phyloP scores from a whole-genome alignment of 2,113 vertebrate species.

The Lutjanus erythropterus region DNA sequence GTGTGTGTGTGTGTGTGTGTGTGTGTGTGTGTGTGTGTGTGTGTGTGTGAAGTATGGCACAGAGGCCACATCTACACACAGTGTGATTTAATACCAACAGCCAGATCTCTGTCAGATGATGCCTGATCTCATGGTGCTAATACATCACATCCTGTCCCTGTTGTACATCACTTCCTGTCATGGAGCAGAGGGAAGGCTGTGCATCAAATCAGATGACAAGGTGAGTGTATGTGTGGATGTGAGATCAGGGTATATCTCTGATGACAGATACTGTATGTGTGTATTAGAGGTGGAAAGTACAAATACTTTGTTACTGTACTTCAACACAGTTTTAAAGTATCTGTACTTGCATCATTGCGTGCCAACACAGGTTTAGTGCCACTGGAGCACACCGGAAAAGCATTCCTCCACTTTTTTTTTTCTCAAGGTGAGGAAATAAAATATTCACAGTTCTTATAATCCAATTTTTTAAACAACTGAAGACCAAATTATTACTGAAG shows the following conservation, averaged over 20 bases:
- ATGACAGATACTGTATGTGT: not conserved
- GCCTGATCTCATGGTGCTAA: slow-evolving; percentile 25
- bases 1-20: not conserved
- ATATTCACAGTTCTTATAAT: too few relatives aligned
- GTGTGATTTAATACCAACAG: slow-evolving; percentile 48
- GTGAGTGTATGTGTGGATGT: not conserved
- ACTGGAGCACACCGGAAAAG: too few relatives aligned
- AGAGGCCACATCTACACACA: slow-evolving; percentile 51
- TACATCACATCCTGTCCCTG: slow-evolving; percentile 41
- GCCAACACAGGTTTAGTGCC: too few relatives aligned
- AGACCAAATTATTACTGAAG: too few relatives aligned
- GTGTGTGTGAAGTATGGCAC: slow-evolving; percentile 6
- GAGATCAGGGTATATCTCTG: too few relatives aligned
- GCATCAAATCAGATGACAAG: slow-evolving; percentile 34
- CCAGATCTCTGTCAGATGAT: slow-evolving; percentile 32
- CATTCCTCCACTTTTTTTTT: too few relatives aligned
- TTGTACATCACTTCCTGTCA: slow-evolving; percentile 55
- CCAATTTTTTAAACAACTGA: too few relatives aligned
- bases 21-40: not conserved
- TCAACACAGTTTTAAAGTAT: too few relatives aligned
- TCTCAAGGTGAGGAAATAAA: too few relatives aligned
- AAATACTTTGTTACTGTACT: too few relatives aligned
- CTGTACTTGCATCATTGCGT: too few relatives aligned
- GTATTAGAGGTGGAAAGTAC: too few relatives aligned
- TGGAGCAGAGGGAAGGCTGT: slow-evolving; percentile 21